phyloP scores from a whole-genome alignment of 2,888 invertebrate genomes.

The Polia nebulosa region DNA sequence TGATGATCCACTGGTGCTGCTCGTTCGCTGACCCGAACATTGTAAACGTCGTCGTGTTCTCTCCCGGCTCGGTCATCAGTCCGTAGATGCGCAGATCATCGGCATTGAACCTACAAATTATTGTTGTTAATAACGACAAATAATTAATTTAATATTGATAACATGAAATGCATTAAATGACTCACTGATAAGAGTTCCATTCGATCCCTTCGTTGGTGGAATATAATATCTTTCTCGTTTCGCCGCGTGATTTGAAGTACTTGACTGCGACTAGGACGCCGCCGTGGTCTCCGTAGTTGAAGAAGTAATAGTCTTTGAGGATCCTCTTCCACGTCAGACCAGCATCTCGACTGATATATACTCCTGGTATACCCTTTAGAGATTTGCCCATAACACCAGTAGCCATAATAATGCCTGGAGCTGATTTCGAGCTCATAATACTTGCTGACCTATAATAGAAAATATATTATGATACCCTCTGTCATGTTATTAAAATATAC shows the following conservation, averaged over 20 bases:
- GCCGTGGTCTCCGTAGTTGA: constrained; percentile 97
- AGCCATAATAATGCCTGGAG: constrained; percentile 97
- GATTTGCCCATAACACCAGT: constrained; percentile 95
- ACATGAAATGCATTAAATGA: constrained; percentile 59
- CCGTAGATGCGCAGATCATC: constrained; percentile 96
- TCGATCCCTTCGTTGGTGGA: constrained; percentile 96
- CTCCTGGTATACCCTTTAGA: constrained; percentile 95
- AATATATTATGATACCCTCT: constrained; percentile 29
- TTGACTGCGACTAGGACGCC: constrained; percentile 96
- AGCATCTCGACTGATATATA: constrained; percentile 81
- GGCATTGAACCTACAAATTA: constrained; percentile 91
- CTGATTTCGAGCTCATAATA: constrained; percentile 96
- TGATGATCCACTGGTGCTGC: constrained; percentile 96
- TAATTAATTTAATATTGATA: constrained; percentile 53
- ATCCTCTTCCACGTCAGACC: constrained; percentile 93
- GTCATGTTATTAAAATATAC: constrained; percentile 4
- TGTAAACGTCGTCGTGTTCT: constrained; percentile 97
- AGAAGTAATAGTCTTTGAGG: constrained; percentile 95
- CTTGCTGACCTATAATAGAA: constrained; percentile 92
- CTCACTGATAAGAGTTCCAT: constrained; percentile 93
- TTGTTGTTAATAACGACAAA: constrained; percentile 49
- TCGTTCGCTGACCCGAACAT: constrained; percentile 96
- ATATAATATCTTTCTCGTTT: constrained; percentile 95
- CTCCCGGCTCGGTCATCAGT: constrained; percentile 98
- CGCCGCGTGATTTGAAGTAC: constrained; percentile 94